Percentiles rank a stretch among this genome's conserved stretches.
Conservation (phyloP, 2,888 invertebrate genomes). For the Pristionchus arcanus region DNA sequence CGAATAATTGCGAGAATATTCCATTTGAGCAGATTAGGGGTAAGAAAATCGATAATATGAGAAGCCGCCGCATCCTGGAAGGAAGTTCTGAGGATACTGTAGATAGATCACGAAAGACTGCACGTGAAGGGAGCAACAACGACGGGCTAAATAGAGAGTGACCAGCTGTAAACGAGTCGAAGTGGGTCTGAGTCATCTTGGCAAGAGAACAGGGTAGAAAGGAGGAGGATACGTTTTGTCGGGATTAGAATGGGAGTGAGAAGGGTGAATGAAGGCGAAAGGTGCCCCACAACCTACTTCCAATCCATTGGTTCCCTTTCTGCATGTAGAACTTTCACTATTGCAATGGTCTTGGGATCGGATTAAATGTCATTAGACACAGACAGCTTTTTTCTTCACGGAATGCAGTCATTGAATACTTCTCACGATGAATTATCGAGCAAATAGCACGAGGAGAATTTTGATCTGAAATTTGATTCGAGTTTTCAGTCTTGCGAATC, state of each 20-base stretch:
- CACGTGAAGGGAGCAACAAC: not conserved
- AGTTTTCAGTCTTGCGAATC: no score
- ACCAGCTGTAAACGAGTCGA: slow-evolving; percentile 32
- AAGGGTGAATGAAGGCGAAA: slow-evolving; percentile 46
- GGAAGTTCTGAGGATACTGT: not conserved
- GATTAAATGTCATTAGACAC: not conserved
- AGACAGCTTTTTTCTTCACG: not conserved
- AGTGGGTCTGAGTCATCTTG: slow-evolving; percentile 29
- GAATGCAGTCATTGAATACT: no score
- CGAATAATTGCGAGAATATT: not conserved
- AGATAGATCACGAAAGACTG: not conserved
- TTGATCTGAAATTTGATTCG: no score
- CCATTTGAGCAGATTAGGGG: slow-evolving; percentile 32
- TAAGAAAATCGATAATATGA: slow-evolving; percentile 43
- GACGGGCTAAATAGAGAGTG: slow-evolving; percentile 20
- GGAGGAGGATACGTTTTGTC: not conserved
- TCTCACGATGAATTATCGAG: no score
- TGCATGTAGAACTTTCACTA: slow-evolving; percentile 47
- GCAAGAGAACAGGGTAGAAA: slow-evolving; percentile 27
- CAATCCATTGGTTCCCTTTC: slow-evolving; percentile 1
- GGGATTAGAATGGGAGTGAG: slow-evolving; percentile 37
- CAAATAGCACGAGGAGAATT: no score
- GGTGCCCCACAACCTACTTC: slow-evolving; percentile 53
- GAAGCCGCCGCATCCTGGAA: slow-evolving; percentile 34
- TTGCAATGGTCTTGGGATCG: not conserved